Evolutionary conservation across 1,140 invertebrate species (phyloP).

Genomic region (Drosophila insularis): DNA sequence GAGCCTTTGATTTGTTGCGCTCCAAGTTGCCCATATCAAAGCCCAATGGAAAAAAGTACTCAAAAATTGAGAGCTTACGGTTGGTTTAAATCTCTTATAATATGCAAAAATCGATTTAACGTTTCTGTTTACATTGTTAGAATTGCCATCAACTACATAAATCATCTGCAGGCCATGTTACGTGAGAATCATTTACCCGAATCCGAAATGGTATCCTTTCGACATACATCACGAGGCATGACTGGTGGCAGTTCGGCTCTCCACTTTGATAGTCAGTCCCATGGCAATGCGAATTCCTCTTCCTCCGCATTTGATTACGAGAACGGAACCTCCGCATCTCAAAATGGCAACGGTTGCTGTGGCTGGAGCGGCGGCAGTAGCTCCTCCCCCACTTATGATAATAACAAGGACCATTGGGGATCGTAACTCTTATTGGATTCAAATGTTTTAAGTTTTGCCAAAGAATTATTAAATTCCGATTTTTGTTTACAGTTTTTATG

Average conservation of each 20-base stretch:
- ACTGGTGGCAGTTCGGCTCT: slow-evolving; percentile 22
- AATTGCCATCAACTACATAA: slow-evolving; percentile 91
- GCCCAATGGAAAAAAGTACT: slow-evolving; percentile 93
- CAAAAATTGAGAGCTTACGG: slow-evolving; percentile 93
- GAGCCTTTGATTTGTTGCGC: slow-evolving; percentile 90
- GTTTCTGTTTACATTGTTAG: slow-evolving; percentile 79
- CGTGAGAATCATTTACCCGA: slow-evolving; percentile 53
- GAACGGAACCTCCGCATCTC: slow-evolving; percentile 41
- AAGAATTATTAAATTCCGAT: slow-evolving; percentile 1
- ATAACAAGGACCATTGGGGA: slow-evolving; percentile 66
- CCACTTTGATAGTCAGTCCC: slow-evolving; percentile 35
- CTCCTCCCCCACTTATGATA: slow-evolving; percentile 61
- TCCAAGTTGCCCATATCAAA: slow-evolving; percentile 90
- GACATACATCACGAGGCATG: slow-evolving; percentile 7
- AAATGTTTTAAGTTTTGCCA: slow-evolving; percentile 12
- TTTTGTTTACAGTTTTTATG: neutral
- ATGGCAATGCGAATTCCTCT: neutral
- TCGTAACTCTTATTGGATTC: slow-evolving; percentile 29
- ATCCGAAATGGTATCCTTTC: slow-evolving; percentile 42
- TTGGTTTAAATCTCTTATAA: slow-evolving; percentile 72
- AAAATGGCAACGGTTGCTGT: slow-evolving; percentile 59
- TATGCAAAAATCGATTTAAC: neutral
- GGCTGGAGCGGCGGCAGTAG: slow-evolving; percentile 68
- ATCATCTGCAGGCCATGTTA: slow-evolving; percentile 86
- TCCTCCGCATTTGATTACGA: slow-evolving; percentile 34